These are phyloP conservation scores for Dendroctonus valens DNA, from an alignment of 1,140 invertebrate species.

Conservation along the genomic window DNA sequence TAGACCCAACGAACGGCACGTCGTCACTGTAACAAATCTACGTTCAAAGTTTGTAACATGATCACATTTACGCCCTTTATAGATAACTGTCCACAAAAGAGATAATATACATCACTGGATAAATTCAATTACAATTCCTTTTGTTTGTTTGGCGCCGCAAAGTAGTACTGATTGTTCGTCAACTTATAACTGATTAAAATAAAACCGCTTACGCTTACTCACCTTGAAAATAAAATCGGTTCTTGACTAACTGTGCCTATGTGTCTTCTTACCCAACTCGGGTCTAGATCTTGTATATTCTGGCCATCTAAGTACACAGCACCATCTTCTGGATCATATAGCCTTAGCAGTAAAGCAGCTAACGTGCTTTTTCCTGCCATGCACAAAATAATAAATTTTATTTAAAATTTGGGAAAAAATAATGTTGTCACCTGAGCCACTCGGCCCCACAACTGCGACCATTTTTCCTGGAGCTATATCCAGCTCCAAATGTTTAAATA, in stretches of 20 bases:
- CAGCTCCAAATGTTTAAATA: constrained; percentile 70
- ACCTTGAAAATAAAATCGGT: constrained; percentile 35
- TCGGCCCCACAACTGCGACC: constrained; percentile 78
- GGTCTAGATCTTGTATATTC: constrained; percentile 65
- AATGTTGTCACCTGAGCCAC: constrained; percentile 69
- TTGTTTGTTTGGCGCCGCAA: too few relatives aligned
- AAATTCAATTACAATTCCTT: too few relatives aligned
- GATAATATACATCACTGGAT: too few relatives aligned
- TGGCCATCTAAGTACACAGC: constrained; percentile 64
- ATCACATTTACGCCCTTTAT: too few relatives aligned
- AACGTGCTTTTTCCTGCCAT: constrained; percentile 75
- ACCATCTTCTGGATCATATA: constrained; percentile 79
- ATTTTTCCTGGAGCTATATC: constrained; percentile 69
- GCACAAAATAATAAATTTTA: not conserved
- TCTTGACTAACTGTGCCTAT: constrained; percentile 79
- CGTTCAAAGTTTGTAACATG: too few relatives aligned
- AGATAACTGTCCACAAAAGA: too few relatives aligned
- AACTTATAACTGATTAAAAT: not conserved
- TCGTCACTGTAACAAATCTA: too few relatives aligned
- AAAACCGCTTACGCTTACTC: not conserved
- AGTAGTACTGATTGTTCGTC: too few relatives aligned
- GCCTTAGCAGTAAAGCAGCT: constrained; percentile 69
- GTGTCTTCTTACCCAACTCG: constrained; percentile 67
- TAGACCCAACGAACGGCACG: too few relatives aligned
- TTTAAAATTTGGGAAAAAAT: constrained; percentile 1